Evolutionary conservation across 1,140 invertebrate species (phyloP).

Genomic region (Dinoponera quadriceps): DNA sequence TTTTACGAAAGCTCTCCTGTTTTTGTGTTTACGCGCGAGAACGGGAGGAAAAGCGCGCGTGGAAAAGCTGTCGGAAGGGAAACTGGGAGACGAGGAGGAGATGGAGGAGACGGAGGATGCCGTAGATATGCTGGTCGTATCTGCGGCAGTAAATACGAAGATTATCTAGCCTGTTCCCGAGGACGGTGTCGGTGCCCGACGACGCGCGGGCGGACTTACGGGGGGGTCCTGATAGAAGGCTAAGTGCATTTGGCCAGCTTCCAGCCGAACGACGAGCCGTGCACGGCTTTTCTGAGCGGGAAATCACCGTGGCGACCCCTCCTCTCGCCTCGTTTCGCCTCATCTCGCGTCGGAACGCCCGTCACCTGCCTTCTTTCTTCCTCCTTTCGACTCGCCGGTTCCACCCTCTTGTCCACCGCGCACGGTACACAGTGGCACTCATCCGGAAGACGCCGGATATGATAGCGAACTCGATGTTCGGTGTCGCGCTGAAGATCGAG

Average conservation of each 20-base stretch:
- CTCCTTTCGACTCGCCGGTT: slow-evolving; percentile 47
- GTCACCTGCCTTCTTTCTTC: slow-evolving; percentile 56
- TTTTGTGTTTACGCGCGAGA: slow-evolving; percentile 77
- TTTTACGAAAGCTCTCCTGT: slow-evolving; percentile 74
- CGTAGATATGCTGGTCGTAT: slow-evolving; percentile 71
- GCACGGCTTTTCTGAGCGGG: slow-evolving; percentile 72
- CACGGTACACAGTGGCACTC: slow-evolving; percentile 34
- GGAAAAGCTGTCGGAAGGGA: neutral
- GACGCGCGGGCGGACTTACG: slow-evolving; percentile 37
- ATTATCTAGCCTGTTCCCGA: slow-evolving; percentile 72
- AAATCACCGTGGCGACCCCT: slow-evolving; percentile 75
- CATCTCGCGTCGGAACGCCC: slow-evolving; percentile 53
- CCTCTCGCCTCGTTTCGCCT: slow-evolving; percentile 64
- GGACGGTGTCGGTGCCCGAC: slow-evolving; percentile 12
- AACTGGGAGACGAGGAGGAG: neutral
- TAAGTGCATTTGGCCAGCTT: slow-evolving; percentile 83
- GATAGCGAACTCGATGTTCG: neutral
- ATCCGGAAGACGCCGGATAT: neutral
- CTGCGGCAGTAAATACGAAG: slow-evolving; percentile 76
- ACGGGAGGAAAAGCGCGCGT: slow-evolving; percentile 61
- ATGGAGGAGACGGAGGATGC: slow-evolving; percentile 6
- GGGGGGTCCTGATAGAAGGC: slow-evolving; percentile 77
- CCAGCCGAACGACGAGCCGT: slow-evolving; percentile 77
- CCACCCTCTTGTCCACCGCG: slow-evolving; percentile 37
- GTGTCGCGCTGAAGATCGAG: neutral